These are phyloP conservation scores for Daubentonia madagascariensis DNA, from an alignment of 2,113 vertebrate species.

Conservation along the genomic window DNA sequence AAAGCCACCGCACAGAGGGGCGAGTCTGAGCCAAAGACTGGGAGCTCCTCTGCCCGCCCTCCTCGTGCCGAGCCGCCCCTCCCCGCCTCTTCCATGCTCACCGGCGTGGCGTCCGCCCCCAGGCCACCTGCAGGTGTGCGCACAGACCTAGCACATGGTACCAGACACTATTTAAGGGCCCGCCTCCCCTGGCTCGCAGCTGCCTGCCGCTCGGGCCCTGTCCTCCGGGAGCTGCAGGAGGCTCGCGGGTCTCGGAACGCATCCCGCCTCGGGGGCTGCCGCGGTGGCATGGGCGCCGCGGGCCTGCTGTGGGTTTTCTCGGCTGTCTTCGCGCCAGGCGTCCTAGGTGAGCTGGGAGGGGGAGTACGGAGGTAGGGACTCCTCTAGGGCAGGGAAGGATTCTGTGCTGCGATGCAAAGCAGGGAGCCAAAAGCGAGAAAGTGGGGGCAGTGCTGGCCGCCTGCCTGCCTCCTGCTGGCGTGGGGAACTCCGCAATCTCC, in stretches of 20 bases:
- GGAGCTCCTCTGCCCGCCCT: background rate
- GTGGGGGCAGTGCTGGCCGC: background rate
- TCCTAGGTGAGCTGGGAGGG: slow-evolving; percentile 61
- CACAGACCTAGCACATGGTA: background rate
- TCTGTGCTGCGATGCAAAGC: background rate
- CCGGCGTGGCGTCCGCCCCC: background rate
- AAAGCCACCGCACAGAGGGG: background rate
- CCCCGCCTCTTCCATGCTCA: accelerated
- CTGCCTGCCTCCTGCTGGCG: background rate
- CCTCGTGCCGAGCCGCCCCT: background rate
- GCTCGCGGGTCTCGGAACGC: background rate
- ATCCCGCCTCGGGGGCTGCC: background rate
- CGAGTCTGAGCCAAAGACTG: background rate
- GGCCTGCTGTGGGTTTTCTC: slow-evolving; percentile 26
- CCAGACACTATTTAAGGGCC: background rate
- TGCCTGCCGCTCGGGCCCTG: background rate
- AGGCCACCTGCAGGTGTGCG: slow-evolving; percentile 15
- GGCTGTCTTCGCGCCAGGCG: slow-evolving; percentile 50
- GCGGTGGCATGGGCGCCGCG: slow-evolving; percentile 48
- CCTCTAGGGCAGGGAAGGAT: background rate
- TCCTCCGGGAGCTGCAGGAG: background rate
- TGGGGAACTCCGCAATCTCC: background rate
- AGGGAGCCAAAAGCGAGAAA: background rate
- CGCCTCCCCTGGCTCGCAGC: background rate
- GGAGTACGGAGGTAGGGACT: background rate